These are phyloP conservation scores for Acrocephalus scirpaceus DNA, from an alignment of 2,797 vertebrate species.

Conservation along the genomic window DNA sequence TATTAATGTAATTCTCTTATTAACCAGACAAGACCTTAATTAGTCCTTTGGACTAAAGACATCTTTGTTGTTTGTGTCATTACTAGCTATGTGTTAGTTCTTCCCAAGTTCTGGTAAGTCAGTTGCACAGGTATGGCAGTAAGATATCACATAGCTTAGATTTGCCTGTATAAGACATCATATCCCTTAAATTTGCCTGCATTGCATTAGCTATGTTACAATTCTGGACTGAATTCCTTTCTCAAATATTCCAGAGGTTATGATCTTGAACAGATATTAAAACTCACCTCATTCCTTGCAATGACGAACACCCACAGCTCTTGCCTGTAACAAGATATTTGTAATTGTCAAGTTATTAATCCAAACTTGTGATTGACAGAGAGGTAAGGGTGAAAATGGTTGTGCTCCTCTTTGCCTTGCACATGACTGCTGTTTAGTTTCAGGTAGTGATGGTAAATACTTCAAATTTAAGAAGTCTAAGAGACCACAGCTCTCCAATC, in stretches of 20 bases:
- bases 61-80: not conserved
- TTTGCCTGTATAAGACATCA: not conserved
- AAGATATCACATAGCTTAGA: not conserved
- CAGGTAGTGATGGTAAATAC: not conserved
- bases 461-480: not conserved
- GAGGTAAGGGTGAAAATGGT: not conserved
- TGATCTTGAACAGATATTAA: not conserved
- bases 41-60: not conserved
- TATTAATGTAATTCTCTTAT: not conserved
- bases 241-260: not conserved
- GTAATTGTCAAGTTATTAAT: not conserved
- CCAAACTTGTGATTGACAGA: not conserved
- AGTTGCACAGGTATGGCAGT: not conserved
- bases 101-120: not conserved
- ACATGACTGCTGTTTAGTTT: not conserved
- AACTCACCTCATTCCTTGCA: not conserved
- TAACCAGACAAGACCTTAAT: not conserved
- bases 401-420: not conserved
- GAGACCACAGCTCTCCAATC: not conserved
- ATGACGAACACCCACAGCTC: not conserved
- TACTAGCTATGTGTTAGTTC: not conserved
- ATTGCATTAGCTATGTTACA: not conserved
- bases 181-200: not conserved
- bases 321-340: not conserved
- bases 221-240: not conserved